These are phyloP conservation scores for Pogonocichla stellata DNA, from an alignment of 2,113 vertebrate species.

Conservation along the genomic window DNA sequence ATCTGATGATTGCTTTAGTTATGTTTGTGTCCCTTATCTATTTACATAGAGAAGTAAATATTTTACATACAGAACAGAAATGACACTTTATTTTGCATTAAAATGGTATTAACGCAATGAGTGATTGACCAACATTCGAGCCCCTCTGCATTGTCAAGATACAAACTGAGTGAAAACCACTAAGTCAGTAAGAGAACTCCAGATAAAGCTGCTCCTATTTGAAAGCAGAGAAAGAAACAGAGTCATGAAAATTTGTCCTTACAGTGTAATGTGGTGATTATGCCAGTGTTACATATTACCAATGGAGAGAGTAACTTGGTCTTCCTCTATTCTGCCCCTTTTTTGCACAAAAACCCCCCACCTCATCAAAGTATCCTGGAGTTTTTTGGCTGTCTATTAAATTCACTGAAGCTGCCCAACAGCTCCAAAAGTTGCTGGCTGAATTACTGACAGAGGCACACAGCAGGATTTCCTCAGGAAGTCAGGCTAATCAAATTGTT, in stretches of 20 bases:
- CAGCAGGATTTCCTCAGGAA: slow-evolving; percentile 59
- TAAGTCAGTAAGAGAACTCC: background rate
- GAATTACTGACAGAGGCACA: background rate
- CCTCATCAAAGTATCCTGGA: background rate
- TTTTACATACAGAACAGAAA: background rate
- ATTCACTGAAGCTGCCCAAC: background rate
- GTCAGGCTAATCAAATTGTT: background rate
- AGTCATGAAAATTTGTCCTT: background rate
- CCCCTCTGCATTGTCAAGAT: background rate
- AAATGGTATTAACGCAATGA: background rate
- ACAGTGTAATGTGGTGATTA: background rate
- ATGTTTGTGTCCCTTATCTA: rapidly evolving
- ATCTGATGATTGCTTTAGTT: background rate
- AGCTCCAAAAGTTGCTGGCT: background rate
- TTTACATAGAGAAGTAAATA: background rate
- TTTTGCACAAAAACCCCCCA: background rate
- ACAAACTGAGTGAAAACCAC: background rate
- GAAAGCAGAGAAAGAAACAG: background rate
- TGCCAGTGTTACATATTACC: background rate
- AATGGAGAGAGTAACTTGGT: background rate
- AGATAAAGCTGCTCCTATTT: background rate
- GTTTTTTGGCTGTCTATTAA: background rate
- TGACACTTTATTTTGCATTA: background rate
- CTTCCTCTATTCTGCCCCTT: background rate
- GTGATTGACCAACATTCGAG: background rate